Conservation (phyloP, 2,113 vertebrate species). For the Clinocottus analis region DNA sequence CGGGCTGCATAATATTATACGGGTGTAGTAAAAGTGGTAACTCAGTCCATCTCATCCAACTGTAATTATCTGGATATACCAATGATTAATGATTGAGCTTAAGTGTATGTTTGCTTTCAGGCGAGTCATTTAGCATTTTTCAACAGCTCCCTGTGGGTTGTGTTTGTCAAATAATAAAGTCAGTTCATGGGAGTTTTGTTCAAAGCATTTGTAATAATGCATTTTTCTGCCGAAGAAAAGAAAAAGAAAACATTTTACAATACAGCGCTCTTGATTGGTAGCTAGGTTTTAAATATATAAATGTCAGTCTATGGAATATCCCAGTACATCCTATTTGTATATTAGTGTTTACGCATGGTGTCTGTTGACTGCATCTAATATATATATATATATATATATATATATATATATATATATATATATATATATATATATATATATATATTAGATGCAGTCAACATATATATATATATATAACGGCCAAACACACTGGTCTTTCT, state of each 20-base stretch:
- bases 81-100: not conserved
- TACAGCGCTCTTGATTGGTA: not conserved
- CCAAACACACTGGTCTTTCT: constrained; percentile 40
- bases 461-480: constrained; percentile 41
- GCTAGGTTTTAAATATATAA: not conserved
- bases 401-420: constrained; percentile 41
- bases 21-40: not conserved
- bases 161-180: constrained; percentile 1
- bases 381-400: constrained; percentile 43
- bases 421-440: constrained; percentile 42
- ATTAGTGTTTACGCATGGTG: constrained; percentile 16
- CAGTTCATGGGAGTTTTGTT: not conserved
- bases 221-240: not conserved
- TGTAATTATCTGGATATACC: constrained; percentile 2
- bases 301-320: not conserved
- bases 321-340: constrained; percentile 3
- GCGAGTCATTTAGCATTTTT: not conserved
- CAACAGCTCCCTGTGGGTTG: not conserved
- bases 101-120: constrained; percentile 6
- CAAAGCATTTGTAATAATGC: not conserved
- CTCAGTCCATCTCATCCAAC: not conserved
- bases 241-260: constrained; percentile 3
- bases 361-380: constrained; percentile 34
- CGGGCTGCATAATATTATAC: not conserved
- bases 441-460: too few species aligned